Conservation (phyloP, 37 sponge, comb jelly and placozoan genomes). For the Bolinopsis microptera region DNA sequence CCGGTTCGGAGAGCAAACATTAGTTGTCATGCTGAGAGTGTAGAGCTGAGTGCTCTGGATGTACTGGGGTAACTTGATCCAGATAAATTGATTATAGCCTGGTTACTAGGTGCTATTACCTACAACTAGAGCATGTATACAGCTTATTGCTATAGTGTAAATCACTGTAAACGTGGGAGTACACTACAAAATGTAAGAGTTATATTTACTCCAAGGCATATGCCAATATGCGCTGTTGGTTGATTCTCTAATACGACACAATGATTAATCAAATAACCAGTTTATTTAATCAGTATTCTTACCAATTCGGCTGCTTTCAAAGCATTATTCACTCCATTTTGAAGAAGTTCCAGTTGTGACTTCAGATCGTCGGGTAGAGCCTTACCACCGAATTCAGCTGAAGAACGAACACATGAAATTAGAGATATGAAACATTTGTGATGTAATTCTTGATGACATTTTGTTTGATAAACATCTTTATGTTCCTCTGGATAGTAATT, state of each 20-base stretch:
- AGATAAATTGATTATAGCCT: background rate
- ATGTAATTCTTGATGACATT: background rate
- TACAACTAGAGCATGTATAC: background rate
- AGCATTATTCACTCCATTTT: slow-evolving; percentile 20
- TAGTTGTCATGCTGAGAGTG: too few species aligned
- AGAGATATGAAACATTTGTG: background rate
- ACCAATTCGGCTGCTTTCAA: slow-evolving; percentile 36
- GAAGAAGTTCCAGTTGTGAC: background rate
- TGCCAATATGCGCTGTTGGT: too few species aligned
- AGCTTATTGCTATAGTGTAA: background rate
- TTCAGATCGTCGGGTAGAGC: slow-evolving; percentile 51
- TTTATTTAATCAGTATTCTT: background rate
- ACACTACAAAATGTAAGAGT: too few species aligned
- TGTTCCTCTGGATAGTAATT: background rate
- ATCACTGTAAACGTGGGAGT: too few species aligned
- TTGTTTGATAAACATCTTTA: background rate
- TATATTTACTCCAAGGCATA: too few species aligned
- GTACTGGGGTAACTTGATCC: background rate
- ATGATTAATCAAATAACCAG: too few species aligned
- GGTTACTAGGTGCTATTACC: background rate
- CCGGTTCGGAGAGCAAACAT: too few species aligned
- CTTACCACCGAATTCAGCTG: slow-evolving; percentile 59
- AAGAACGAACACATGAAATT: background rate
- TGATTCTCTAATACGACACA: too few species aligned
- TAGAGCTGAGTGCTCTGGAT: too few species aligned